Base-by-base conservation (phyloP, 2,888 invertebrate species). In the Allolobophora icterica region DNA sequence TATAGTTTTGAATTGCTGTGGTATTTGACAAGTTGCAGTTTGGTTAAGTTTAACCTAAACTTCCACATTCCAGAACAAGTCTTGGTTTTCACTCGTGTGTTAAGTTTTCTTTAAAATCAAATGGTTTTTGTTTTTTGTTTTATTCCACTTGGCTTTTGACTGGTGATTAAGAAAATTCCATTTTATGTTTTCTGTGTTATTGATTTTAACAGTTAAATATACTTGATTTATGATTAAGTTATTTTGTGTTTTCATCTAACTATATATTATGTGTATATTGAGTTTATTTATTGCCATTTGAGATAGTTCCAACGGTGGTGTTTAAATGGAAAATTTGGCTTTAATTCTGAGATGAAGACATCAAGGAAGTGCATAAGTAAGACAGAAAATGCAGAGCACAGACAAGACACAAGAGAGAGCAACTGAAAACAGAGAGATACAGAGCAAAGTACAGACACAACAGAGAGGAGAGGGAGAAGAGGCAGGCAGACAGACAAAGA, bases 161-260 rank as follows among this genome's bases (percentile, higher is more conserved):
- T 87, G 87, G 87, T 87, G 87, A 87, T 87, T 35, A 24, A 87
- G 38, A 87, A 24, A 87, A 87, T 87, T 87, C 87, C 87, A 87
- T 38, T 24, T 87, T 87, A 35, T 87, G 33, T 33, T 87, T 87
- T 87, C n/a, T 87, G 24, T 35, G 30, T 87, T 38, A 87, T 34
- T 87, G 87, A 87, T 87, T 87, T 34, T 38, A 87, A 87, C 35
- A 35, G 24, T 35, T 87, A 35, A 34, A 87, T 34, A 13, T 35
- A 34, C 38, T 87, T 87, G 38, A 35, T 87, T 87, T 34, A 87
- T 87, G 87, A 35, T 87, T 87, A 34, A 35, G 38, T 87, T 34
- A 87, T 87, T 87, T 87, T 87, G 35, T 35, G 11, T 87, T 87
- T 34, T 34, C 84, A 34, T 84, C 33, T 21, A 19, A 34, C 84